A percentile compares a stretch with the other conserved stretches of the same genome.
These are phyloP conservation scores for Tragelaphus strepsiceros DNA, from an alignment of 2,113 vertebrate species.

Conservation along the genomic window DNA sequence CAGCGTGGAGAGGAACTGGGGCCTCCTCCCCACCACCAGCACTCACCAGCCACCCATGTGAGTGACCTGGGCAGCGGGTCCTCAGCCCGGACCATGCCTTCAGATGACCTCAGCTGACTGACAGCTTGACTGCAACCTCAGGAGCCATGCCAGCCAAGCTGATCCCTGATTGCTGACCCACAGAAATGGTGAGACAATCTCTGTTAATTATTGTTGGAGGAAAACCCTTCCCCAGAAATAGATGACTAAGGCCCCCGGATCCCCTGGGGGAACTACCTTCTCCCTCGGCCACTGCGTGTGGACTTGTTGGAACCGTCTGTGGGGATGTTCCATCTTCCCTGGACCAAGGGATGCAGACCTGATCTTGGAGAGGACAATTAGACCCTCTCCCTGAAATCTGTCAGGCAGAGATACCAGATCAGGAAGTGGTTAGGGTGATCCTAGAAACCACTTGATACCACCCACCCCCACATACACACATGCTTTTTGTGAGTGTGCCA, in stretches of 20 bases:
- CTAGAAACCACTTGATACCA: neutral
- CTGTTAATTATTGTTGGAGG: too few relatives aligned
- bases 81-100: neutral
- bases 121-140: neutral
- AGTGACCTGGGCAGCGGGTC: fast-evolving
- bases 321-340: too few relatives aligned
- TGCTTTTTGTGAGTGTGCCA: neutral
- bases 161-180: neutral
- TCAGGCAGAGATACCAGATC: neutral
- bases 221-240: neutral
- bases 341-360: too few relatives aligned
- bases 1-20: fast-evolving
- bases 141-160: fast-evolving
- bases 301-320: neutral
- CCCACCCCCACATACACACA: neutral
- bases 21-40: neutral
- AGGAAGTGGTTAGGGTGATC: neutral
- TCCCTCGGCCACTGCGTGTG: neutral
- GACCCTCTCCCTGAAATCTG: neutral
- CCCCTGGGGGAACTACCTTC: neutral
- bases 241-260: neutral
- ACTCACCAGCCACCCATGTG: fast-evolving
- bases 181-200: fast-evolving
- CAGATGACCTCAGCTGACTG: neutral
- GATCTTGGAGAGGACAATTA: neutral